Evolutionary conservation across 2,888 invertebrate genomes (phyloP), one percentile per base, ranked within the genome.

Genomic region (Atherix ibis): DNA sequence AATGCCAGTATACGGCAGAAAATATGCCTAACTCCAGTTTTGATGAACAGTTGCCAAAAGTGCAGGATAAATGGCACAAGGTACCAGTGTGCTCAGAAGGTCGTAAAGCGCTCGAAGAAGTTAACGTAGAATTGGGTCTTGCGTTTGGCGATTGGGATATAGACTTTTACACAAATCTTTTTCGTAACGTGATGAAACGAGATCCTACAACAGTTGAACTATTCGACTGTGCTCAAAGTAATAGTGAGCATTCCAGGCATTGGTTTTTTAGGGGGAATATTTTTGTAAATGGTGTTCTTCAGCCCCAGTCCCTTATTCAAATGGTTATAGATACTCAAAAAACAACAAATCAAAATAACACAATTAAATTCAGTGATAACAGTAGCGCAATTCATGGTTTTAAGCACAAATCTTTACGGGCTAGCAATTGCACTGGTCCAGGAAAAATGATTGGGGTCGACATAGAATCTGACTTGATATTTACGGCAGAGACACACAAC

Each of bases 401-500:
- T 52, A 59, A 66, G 40, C 76, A 85, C 35, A 65, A 67, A 30
- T 67, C 73, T 41, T 57, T 94, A 17, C 64, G 72, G 13, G 87
- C 94, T 0, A 56, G 53, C 2, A 63, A 69, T 38, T 62, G 66
- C 3, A 53, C 58, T 27, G 59, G 51, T 1, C 74, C 91, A 0
- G 69, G 76, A 2, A 62, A 64, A 41, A 67, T 85, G 2, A 68
- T 77, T 34, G 55, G 68, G 35, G 61, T 68, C 28, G 52, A 62
- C 9, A 65, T 71, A 0, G 68, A 75, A 12, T 79, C 84, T 1
- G 89, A 97, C 59, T 74, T 97, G 25, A 89, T 94, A 50, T 95
- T 97, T 54, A 97, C 97, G 0, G 97, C 97, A 0, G 97, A 98
- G 65, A 98, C 97, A 0, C 97, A 98, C 61, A 97, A 97, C 57